Conservation (phyloP, 2,113 vertebrate genomes). For the Jacana jacana region DNA sequence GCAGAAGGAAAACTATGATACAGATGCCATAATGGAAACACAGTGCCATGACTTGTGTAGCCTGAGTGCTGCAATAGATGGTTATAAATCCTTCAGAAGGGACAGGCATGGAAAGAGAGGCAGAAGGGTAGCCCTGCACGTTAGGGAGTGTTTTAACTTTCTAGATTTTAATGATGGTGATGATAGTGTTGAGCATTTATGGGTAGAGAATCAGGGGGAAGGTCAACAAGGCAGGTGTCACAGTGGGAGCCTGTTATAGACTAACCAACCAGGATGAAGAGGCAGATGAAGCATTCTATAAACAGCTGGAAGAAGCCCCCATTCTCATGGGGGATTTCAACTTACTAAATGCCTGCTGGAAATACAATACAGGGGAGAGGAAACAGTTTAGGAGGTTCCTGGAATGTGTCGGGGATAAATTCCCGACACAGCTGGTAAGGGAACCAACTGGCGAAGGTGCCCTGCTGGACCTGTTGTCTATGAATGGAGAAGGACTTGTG, state of each 20-base stretch:
- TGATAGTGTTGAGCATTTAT: background rate
- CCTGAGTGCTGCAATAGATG: background rate
- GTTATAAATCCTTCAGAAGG: background rate
- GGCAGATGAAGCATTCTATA: background rate
- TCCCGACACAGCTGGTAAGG: background rate
- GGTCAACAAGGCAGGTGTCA: background rate
- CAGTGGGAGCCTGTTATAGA: background rate
- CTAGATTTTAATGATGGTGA: background rate
- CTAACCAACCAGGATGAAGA: background rate
- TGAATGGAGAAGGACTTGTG: background rate
- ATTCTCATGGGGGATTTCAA: background rate
- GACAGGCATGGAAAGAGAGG: background rate
- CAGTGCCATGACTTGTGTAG: background rate
- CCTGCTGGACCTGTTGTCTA: background rate
- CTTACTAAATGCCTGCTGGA: background rate
- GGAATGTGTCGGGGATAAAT: background rate
- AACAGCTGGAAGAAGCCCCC: background rate
- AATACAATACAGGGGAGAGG: background rate
- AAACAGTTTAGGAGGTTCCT: background rate
- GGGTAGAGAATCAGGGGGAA: background rate
- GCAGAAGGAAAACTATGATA: background rate
- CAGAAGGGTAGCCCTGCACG: background rate
- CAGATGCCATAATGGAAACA: background rate
- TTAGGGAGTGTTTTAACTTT: background rate
- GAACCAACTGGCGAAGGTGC: background rate